Evolutionary conservation across 2,797 vertebrate genomes (phyloP).

Genomic region (Eleutherodactylus coqui): DNA sequence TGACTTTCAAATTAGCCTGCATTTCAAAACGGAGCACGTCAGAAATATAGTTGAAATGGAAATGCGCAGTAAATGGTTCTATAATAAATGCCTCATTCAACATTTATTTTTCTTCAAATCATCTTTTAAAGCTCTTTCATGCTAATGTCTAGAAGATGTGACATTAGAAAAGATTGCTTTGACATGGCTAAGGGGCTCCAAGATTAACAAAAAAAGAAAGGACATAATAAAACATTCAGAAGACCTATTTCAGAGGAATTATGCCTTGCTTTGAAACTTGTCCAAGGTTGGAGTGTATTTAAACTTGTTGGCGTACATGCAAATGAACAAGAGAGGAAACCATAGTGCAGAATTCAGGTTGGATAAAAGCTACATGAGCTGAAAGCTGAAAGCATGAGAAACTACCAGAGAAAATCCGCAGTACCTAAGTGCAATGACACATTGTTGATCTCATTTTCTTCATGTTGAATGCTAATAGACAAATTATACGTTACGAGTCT

Average conservation of each 20-base stretch:
- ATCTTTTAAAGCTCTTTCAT: slow-evolving; percentile 95
- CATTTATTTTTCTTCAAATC: slow-evolving; percentile 88
- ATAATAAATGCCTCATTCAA: slow-evolving; percentile 89
- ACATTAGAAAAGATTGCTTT: slow-evolving; percentile 97
- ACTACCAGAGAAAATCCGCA: neutral
- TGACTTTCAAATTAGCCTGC: slow-evolving; percentile 78
- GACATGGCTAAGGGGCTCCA: slow-evolving; percentile 93
- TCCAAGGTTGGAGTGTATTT: slow-evolving; percentile 98
- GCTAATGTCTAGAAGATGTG: slow-evolving; percentile 97
- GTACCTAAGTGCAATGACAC: neutral
- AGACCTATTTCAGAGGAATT: slow-evolving; percentile 99
- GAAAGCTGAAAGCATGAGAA: slow-evolving; percentile 70
- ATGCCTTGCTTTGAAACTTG: slow-evolving; percentile 96
- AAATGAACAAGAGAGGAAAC: slow-evolving; percentile 87
- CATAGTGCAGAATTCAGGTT: slow-evolving; percentile 86
- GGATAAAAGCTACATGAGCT: slow-evolving; percentile 82
- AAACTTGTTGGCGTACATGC: slow-evolving; percentile 98
- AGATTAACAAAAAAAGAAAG: slow-evolving; percentile 95
- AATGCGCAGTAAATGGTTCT: slow-evolving; percentile 83
- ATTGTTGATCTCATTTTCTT: neutral
- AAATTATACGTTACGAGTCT: neutral
- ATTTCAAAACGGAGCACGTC: slow-evolving; percentile 71
- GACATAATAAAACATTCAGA: slow-evolving; percentile 98
- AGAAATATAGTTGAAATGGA: slow-evolving; percentile 78
- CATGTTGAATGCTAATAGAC: slow-evolving; percentile 21